A percentile compares a stretch with the other conserved stretches of the same genome.
These are phyloP conservation scores for Campylomormyrus numenius DNA, from an alignment of 2,113 vertebrate genomes.

Conservation along the genomic window DNA sequence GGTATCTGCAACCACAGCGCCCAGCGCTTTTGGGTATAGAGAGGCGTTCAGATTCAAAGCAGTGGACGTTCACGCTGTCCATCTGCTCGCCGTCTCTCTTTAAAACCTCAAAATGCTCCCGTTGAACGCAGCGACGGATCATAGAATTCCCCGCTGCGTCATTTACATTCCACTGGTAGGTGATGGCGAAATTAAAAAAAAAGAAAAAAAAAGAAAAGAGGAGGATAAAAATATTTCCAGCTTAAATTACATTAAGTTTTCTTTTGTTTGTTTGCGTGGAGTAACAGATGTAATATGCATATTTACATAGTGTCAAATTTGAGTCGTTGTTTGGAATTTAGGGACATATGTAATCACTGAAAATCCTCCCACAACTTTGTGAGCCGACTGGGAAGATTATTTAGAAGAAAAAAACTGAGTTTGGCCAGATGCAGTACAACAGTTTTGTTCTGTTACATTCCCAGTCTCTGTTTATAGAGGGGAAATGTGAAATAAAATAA, in stretches of 20 bases:
- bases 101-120: neutral
- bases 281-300: neutral
- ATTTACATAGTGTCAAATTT: slow-evolving; percentile 3
- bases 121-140: neutral
- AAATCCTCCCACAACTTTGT: neutral
- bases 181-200: neutral
- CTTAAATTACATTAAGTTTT: slow-evolving; percentile 7
- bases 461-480: neutral
- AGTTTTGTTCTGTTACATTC: neutral
- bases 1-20: slow-evolving; percentile 43
- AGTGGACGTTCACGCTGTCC: slow-evolving; percentile 16
- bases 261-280: slow-evolving; percentile 5
- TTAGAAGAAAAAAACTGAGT: neutral
- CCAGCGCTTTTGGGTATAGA: slow-evolving; percentile 44
- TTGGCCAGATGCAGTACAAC: neutral
- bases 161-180: neutral
- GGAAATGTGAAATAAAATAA: slow-evolving; percentile 1
- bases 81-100: neutral
- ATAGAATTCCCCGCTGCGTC: neutral
- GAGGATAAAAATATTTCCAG: neutral
- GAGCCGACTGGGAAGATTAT: neutral
- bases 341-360: slow-evolving; percentile 6
- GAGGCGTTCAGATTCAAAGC: slow-evolving; percentile 29
- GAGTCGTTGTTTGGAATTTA: slow-evolving; percentile 2
- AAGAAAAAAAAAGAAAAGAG: neutral